Evolutionary conservation across 2,888 invertebrate genomes (phyloP).

Genomic region (Operophtera brumata): DNA sequence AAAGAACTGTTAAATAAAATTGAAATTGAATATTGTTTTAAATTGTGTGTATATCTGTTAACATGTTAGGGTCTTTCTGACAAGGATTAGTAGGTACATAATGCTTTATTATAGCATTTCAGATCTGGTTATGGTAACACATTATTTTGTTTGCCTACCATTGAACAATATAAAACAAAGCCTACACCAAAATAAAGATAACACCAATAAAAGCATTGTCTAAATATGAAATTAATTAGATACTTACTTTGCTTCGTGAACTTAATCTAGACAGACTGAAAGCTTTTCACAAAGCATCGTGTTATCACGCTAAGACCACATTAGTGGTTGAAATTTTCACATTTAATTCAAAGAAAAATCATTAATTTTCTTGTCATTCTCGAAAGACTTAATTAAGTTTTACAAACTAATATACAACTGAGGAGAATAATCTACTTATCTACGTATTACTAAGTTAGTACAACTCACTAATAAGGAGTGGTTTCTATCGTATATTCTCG

Average conservation of each 20-base stretch:
- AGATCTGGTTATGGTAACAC: too few relatives aligned
- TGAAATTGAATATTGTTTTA: too few relatives aligned
- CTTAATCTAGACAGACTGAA: conserved; percentile 25
- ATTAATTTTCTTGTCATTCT: conserved; percentile 26
- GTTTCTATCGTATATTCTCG: neutral
- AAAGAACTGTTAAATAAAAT: too few relatives aligned
- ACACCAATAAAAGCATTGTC: neutral
- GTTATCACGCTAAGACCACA: conserved; percentile 49
- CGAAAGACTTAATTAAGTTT: conserved; percentile 19
- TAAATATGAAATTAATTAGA: conserved; percentile 15
- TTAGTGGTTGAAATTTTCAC: conserved; percentile 42
- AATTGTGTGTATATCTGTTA: too few relatives aligned
- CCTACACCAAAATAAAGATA: neutral
- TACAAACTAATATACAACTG: conserved; percentile 10
- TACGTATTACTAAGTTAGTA: neutral
- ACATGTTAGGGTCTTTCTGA: too few relatives aligned
- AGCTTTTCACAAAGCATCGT: conserved; percentile 32
- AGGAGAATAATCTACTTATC: neutral
- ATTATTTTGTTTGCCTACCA: too few relatives aligned
- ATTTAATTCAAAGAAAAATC: conserved; percentile 37
- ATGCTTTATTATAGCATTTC: too few relatives aligned
- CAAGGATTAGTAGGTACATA: too few relatives aligned
- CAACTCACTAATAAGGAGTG: neutral
- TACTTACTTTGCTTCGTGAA: conserved; percentile 15
- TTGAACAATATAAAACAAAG: neutral